phyloP scores from a whole-genome alignment of 2,797 vertebrate species.

The Sebastes alutus region DNA sequence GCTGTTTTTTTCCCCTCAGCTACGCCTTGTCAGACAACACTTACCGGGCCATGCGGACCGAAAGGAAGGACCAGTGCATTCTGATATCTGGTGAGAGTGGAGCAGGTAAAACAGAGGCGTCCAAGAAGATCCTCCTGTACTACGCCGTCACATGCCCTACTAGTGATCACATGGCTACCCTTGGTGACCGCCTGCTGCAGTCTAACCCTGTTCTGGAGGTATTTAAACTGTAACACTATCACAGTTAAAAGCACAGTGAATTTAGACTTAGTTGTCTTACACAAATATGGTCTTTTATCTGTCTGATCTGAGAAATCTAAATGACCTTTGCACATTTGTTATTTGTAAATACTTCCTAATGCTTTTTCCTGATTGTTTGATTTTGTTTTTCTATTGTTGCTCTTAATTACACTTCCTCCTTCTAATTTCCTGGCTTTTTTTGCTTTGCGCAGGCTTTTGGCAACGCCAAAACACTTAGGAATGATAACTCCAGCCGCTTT shows the following conservation, averaged over 20 bases:
- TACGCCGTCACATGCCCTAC: constrained; percentile 85
- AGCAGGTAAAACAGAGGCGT: constrained; percentile 94
- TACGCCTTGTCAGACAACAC: constrained; percentile 95
- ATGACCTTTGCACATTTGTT: neutral
- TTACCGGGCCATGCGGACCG: constrained; percentile 91
- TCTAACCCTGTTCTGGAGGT: constrained; percentile 97
- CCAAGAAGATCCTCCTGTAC: constrained; percentile 96
- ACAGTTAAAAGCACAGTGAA: neutral
- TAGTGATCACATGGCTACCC: constrained; percentile 69
- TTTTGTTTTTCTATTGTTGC: constrained; percentile 4
- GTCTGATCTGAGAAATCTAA: neutral
- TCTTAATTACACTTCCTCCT: constrained; percentile 15
- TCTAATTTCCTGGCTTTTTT: neutral
- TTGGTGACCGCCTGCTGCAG: constrained; percentile 88
- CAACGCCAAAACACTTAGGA: constrained; percentile 96
- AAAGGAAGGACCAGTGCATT: constrained; percentile 90
- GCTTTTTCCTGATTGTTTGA: neutral
- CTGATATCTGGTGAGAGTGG: constrained; percentile 90
- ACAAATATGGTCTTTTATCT: neutral
- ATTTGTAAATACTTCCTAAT: neutral
- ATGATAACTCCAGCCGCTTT: constrained; percentile 98
- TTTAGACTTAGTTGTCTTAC: neutral
- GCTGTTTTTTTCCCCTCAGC: constrained; percentile 65
- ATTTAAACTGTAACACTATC: neutral
- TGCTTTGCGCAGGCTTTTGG: constrained; percentile 90